Conservation (phyloP, 2,113 vertebrate genomes). For the Nibea albiflora region DNA sequence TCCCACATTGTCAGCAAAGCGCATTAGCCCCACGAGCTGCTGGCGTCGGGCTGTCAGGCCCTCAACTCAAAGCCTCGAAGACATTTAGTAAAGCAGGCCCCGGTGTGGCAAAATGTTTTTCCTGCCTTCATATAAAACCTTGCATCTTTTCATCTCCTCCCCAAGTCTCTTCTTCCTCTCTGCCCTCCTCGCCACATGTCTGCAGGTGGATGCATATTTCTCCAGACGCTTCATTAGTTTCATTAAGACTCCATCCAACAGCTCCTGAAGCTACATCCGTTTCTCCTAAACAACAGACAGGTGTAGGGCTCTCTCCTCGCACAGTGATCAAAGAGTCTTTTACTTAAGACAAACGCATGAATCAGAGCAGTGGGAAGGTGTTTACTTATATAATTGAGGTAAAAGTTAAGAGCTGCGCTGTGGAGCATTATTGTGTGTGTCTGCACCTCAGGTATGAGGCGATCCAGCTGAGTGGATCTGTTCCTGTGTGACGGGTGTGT, state of each 20-base stretch:
- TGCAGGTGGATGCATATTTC: slow-evolving; percentile 59
- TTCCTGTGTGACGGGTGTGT: slow-evolving; percentile 95
- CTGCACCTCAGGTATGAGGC: slow-evolving; percentile 92
- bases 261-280: slow-evolving; percentile 49
- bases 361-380: neutral
- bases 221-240: slow-evolving; percentile 73
- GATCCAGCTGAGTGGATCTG: slow-evolving; percentile 87
- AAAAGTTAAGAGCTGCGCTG: neutral
- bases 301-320: slow-evolving; percentile 4
- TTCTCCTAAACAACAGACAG: slow-evolving; percentile 38
- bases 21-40: slow-evolving; percentile 30
- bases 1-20: slow-evolving; percentile 26
- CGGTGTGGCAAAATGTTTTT: slow-evolving; percentile 42
- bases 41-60: slow-evolving; percentile 23
- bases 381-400: neutral
- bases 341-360: neutral
- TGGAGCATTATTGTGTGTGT: neutral
- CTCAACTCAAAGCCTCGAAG: slow-evolving; percentile 35
- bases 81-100: slow-evolving; percentile 36
- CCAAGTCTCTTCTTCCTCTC: slow-evolving; percentile 30
- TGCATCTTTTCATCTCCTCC: slow-evolving; percentile 39
- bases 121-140: slow-evolving; percentile 43
- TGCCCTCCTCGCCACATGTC: slow-evolving; percentile 40
- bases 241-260: slow-evolving; percentile 51
- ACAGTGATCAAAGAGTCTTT: slow-evolving; percentile 26